phyloP scores from a whole-genome alignment of 30 jellyfish, hydroid and myxozoan species.

The Turritopsis rubra region DNA sequence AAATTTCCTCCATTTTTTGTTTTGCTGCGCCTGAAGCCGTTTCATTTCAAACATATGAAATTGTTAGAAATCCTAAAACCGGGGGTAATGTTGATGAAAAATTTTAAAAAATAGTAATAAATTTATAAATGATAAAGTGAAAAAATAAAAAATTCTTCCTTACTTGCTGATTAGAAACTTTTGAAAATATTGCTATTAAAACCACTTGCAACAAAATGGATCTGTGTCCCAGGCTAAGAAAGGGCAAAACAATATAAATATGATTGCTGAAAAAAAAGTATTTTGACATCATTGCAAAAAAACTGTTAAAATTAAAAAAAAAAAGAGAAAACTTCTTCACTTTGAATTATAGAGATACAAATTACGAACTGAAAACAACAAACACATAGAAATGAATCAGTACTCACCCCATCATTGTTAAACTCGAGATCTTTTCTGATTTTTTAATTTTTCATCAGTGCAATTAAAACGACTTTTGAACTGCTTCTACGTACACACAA shows the following conservation, averaged over 20 bases:
- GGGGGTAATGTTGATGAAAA: not conserved
- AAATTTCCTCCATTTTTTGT: not conserved
- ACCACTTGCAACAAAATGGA: not conserved
- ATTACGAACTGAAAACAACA: not conserved
- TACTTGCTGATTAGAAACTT: not conserved
- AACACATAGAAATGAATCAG: not conserved
- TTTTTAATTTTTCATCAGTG: not conserved
- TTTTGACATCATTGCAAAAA: no score
- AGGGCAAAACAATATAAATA: not conserved
- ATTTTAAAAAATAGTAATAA: no score
- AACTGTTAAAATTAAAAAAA: no score
- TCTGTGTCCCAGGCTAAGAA: not conserved
- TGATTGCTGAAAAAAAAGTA: no score
- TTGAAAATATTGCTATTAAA: not conserved
- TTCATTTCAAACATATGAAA: not conserved
- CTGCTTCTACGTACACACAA: not conserved
- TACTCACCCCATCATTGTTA: not conserved
- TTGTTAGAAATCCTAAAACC: not conserved
- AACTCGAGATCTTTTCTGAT: no score
- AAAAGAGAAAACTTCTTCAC: no score
- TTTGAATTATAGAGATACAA: no score
- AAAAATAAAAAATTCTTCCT: not conserved
- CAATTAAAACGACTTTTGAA: not conserved
- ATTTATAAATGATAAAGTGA: not conserved
- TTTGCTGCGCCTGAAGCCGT: not conserved